These are phyloP conservation scores for Heliconius melpomene DNA, from an alignment of 1,140 invertebrate species.

Conservation along the genomic window DNA sequence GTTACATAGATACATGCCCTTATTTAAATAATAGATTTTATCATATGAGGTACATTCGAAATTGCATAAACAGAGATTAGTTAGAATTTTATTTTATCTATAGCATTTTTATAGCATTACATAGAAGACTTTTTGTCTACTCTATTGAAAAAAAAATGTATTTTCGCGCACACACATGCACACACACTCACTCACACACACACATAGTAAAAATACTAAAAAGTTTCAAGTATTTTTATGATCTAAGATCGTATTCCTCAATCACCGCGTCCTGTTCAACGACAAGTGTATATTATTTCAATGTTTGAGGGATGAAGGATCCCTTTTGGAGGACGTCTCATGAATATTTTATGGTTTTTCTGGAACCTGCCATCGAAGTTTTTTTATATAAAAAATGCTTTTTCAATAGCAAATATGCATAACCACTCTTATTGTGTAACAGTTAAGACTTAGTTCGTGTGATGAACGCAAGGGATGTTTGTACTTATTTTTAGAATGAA, in stretches of 20 bases:
- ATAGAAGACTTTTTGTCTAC: no score
- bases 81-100: no score
- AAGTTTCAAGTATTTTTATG: neutral
- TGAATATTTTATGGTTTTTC: constrained; percentile 25
- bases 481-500: constrained; percentile 49
- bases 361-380: neutral
- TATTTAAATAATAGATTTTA: no score
- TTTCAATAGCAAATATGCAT: neutral
- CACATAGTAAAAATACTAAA: neutral
- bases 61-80: no score
- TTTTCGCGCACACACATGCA: no score
- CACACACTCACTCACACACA: neutral
- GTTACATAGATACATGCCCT: no score
- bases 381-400: neutral
- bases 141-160: no score
- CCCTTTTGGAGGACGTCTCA: constrained; percentile 14
- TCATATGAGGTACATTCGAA: no score
- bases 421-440: constrained; percentile 2
- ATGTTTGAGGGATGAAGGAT: constrained; percentile 18
- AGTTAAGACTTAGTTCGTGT: constrained; percentile 7
- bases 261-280: constrained; percentile 18
- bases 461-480: constrained; percentile 23
- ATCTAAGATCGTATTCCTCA: constrained; percentile 15
- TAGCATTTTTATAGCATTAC: no score
- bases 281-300: constrained; percentile 20